Base-by-base conservation (phyloP, 2,113 vertebrate genomes). In the Sturnus vulgaris region DNA sequence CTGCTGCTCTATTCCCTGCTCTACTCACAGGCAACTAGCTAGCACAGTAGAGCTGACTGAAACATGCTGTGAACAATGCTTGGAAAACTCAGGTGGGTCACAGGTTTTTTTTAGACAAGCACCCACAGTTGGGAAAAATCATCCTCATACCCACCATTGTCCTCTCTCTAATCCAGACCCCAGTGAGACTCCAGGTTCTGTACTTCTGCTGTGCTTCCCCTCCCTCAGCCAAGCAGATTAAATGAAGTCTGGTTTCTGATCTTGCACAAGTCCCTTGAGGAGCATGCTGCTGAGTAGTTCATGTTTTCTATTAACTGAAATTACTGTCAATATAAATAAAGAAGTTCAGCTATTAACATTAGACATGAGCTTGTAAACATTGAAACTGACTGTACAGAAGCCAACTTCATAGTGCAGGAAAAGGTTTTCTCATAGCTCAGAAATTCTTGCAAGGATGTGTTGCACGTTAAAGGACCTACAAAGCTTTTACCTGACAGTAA, bases 241-340 rank as follows among this genome's bases (percentile, higher is more conserved):
- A 92, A 92, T 77, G 23, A 85, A 64, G 44, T 27, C 88, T 93
- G 82, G 31, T 52, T 91, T 90, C 88, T 60, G 49, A 71, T 86
- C 49, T 49, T 86, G 88, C 71, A 93, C 52, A 70, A 82, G 11
- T 92, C 94, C 57, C 94, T 82, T 15, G 70, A 93, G 90, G 19
- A 90, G 20, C 59, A 40, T 20, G 63, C 25, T 9, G 25, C 78
- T 71, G 82, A 71, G 87, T 39, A 83, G 60, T 39, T 91, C 39
- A 80, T 92, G 77, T 94, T 92, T 92, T 68, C 88, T 86, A 94
- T 91, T 93, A 96, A 52, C 25, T 78, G 80, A 93, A 92, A 95
- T 96, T 96, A 96, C 82, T 96, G 92, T 92, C 93, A 94, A 35
- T 70, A 81, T 83, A 95, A 93, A 93, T 92, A 81, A 92, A 93